These are phyloP conservation scores for Teinopalpus imperialis DNA, from an alignment of 2,888 invertebrate genomes.

Conservation along the genomic window DNA sequence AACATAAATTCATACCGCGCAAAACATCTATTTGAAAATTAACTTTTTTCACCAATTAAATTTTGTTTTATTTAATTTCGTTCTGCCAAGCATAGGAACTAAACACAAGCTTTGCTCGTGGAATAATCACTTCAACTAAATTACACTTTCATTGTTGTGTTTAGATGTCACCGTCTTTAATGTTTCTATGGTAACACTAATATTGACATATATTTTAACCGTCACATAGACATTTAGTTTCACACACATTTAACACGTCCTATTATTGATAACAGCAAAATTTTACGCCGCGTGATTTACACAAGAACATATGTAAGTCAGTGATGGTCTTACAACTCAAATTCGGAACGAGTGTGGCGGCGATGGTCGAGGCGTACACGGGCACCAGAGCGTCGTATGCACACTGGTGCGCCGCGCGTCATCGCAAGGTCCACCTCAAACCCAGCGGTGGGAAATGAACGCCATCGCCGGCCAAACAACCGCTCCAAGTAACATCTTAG, in stretches of 20 bases:
- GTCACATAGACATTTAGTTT: constrained; percentile 40
- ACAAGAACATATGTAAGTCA: constrained; percentile 17
- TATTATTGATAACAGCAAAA: constrained; percentile 40
- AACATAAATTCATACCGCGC: neutral
- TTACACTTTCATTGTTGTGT: constrained; percentile 50
- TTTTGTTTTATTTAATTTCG: constrained; percentile 27
- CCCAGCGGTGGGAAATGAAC: constrained; percentile 70
- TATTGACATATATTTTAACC: constrained; percentile 37
- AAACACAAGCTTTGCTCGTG: constrained; percentile 77
- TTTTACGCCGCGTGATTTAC: neutral
- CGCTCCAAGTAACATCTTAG: constrained; percentile 89
- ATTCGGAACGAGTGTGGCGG: constrained; percentile 78
- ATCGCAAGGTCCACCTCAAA: constrained; percentile 60
- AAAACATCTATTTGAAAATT: neutral
- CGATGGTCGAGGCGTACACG: constrained; percentile 71
- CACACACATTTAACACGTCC: constrained; percentile 46
- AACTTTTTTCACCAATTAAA: constrained; percentile 7
- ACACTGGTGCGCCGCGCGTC: constrained; percentile 47
- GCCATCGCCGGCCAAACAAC: constrained; percentile 84
- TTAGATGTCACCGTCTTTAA: constrained; percentile 31
- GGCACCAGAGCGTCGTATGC: constrained; percentile 46
- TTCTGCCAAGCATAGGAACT: constrained; percentile 72
- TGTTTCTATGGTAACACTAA: constrained; percentile 37
- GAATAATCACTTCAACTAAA: constrained; percentile 50
- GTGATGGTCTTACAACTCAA: constrained; percentile 60